These are phyloP conservation scores for Malurus cyaneus DNA, from an alignment of 2,113 vertebrate genomes.

Conservation along the genomic window DNA sequence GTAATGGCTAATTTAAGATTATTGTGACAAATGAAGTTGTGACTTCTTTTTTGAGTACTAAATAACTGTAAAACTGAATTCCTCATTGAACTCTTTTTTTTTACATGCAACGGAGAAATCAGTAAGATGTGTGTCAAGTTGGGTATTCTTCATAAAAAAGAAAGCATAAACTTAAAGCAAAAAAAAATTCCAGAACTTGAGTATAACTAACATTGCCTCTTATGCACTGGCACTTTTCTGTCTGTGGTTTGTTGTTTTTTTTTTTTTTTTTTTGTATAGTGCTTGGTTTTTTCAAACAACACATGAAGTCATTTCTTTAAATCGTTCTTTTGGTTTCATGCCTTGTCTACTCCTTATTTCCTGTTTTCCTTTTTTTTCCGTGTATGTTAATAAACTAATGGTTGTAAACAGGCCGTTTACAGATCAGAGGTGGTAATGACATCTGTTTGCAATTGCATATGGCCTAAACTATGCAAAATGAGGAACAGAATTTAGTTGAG, in stretches of 20 bases:
- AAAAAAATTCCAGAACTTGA: not conserved
- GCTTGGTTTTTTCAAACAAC: not conserved
- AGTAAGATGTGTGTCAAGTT: not conserved
- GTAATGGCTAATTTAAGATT: not conserved
- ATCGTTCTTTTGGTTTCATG: not conserved
- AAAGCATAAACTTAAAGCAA: not conserved
- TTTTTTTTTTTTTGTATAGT: not conserved
- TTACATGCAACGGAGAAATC: not conserved
- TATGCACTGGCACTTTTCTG: not conserved
- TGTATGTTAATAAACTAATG: not conserved
- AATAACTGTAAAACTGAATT: not conserved
- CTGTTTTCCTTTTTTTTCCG: fast-evolving
- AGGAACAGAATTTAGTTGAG: not conserved
- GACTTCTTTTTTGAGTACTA: not conserved
- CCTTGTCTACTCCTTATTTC: not conserved
- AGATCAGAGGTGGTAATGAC: not conserved
- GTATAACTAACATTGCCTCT: not conserved
- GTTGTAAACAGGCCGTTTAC: not conserved
- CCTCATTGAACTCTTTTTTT: not conserved
- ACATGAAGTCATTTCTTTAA: not conserved
- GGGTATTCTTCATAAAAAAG: not conserved
- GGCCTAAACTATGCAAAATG: not conserved
- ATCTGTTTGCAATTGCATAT: not conserved
- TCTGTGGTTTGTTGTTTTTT: not conserved
- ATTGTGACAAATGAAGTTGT: not conserved